Evolutionary conservation across 1,140 invertebrate species (phyloP).

Genomic region (Magallana gigas): DNA sequence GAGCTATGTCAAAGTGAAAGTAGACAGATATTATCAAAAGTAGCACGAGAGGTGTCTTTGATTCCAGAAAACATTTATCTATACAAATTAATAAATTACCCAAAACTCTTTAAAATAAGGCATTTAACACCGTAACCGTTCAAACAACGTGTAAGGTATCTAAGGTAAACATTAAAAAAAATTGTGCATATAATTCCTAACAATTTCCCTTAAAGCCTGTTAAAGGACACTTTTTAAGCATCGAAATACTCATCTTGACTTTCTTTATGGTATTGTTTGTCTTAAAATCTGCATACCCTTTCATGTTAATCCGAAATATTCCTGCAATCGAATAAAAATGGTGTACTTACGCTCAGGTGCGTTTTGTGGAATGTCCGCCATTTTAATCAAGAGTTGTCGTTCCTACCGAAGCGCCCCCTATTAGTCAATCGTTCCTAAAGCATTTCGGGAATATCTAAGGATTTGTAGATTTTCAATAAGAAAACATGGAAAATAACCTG

Average conservation of each 20-base stretch:
- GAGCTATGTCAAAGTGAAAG: conserved; percentile 5
- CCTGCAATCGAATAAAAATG: neutral
- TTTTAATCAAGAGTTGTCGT: conserved; percentile 68
- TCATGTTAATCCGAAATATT: too few species aligned
- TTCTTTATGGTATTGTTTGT: too few species aligned
- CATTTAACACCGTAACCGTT: neutral
- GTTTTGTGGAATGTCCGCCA: conserved; percentile 81
- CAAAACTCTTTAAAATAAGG: neutral
- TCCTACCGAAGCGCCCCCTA: conserved; percentile 13
- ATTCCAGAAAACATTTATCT: neutral
- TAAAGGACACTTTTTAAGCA: too few species aligned
- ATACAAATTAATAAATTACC: neutral
- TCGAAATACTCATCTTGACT: too few species aligned
- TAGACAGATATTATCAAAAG: neutral
- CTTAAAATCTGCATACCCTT: too few species aligned
- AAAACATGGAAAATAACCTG: conserved; percentile 4
- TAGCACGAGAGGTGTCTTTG: neutral
- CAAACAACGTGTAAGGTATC: neutral
- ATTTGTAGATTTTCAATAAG: neutral
- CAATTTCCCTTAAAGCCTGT: too few species aligned
- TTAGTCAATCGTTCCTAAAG: conserved; percentile 32
- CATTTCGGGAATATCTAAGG: conserved; percentile 53
- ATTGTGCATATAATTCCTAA: too few species aligned
- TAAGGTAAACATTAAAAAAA: conserved; percentile 27
- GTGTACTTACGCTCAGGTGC: conserved; percentile 72